Evolutionary conservation across 2,888 invertebrate species (phyloP).

Genomic region (Pherbina coryleti): DNA sequence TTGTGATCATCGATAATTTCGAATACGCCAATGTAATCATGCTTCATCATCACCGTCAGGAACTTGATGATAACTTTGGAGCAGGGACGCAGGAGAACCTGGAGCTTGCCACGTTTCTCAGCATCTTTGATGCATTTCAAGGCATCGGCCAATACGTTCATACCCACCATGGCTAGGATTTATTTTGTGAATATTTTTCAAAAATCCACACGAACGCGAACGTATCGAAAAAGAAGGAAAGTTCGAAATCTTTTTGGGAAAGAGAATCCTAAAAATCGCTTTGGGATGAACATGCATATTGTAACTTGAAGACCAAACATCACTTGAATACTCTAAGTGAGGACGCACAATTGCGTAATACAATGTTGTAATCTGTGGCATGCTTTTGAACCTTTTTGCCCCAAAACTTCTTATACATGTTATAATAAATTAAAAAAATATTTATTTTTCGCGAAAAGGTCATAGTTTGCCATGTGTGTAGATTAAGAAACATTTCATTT

Average conservation of each 20-base stretch:
- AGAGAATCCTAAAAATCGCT: too few relatives aligned
- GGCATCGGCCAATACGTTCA: slow-evolving; percentile 99
- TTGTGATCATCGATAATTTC: slow-evolving; percentile 99
- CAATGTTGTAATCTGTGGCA: too few relatives aligned
- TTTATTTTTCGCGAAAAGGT: too few relatives aligned
- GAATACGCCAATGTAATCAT: slow-evolving; percentile 99
- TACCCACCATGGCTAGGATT: slow-evolving; percentile 91
- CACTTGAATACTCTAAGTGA: too few relatives aligned
- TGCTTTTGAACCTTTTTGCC: too few relatives aligned
- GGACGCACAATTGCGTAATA: too few relatives aligned
- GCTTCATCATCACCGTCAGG: slow-evolving; percentile 99
- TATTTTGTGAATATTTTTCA: slow-evolving; percentile 67
- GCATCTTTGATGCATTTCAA: slow-evolving; percentile 99
- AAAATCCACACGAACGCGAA: slow-evolving; percentile 69
- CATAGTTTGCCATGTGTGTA: too few relatives aligned
- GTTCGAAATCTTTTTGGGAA: slow-evolving; percentile 58
- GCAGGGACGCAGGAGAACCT: slow-evolving; percentile 97
- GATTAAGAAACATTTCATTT: too few relatives aligned
- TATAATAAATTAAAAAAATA: too few relatives aligned
- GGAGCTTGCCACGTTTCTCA: slow-evolving; percentile 98
- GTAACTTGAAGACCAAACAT: too few relatives aligned
- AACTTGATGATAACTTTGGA: slow-evolving; percentile 99
- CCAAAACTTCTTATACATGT: too few relatives aligned
- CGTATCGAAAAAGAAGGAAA: slow-evolving; percentile 70
- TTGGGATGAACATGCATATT: too few relatives aligned